Evolutionary conservation across 2,888 invertebrate genomes (phyloP), one percentile per base, ranked within the genome.

Genomic region (Agrilus cyanescens): DNA sequence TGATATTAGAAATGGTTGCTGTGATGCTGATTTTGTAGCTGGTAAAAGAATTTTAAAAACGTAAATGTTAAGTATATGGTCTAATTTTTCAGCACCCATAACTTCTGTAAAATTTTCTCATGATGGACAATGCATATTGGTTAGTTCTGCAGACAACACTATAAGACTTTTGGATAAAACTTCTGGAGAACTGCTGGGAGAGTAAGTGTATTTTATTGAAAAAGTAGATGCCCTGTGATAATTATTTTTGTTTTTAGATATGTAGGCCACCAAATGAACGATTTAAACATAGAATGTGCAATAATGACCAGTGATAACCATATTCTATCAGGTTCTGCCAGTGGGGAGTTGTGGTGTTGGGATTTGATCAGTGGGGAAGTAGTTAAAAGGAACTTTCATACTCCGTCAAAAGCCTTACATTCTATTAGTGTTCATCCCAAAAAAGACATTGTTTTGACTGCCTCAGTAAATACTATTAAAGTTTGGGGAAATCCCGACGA

Each of bases 51-150:
- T 29, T 12, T 15, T 15, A 39, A 7, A 32, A 30, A 14, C 13
- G 37, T 39, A 39, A 20, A 31, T 1, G 34, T 16, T 32, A 36
- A 13, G 37, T 41, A 34, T 38, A 12, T 36, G 35, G 30, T 14
- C 35, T 37, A 25, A 29, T 37, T 37, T 48, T 50, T 45, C 32
- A 79, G 84, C 80, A 49, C 73, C 94, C 3, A 74, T 95, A 2
- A 90, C 90, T 0, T 85, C 80, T 58, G 83, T 86, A 1, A 80
- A 75, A 47, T 77, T 95, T 53, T 94, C 95, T 0, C 78, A 85
- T 52, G 98, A 99, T 64, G 88, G 87, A 1, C 95, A 96, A 58
- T 97, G 97, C 60, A 72, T 88, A 46, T 70, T 99, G 13, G 75
- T 82, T 1, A 86, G 90, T 53, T 86, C 90, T 52, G 77, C 87